Base-by-base conservation (phyloP, 2,113 vertebrate genomes). In the Ctenomys sociabilis region DNA sequence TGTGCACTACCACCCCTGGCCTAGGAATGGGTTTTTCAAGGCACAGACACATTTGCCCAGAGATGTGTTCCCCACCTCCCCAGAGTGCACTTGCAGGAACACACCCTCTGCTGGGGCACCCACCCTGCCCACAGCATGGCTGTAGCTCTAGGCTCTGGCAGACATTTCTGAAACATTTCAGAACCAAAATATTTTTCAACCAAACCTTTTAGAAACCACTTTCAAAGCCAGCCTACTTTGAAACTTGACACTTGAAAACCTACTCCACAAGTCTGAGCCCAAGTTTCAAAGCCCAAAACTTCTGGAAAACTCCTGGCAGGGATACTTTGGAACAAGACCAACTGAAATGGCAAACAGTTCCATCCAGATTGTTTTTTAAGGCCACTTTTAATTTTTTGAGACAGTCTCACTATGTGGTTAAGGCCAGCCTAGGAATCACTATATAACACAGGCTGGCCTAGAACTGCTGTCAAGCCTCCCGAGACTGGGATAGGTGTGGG, bases 121-220 rank as follows among this genome's bases (percentile, higher is more conserved):
- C 3, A 2, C 59, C 22, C 66, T 75, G 54, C 26, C 61, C 49
- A 30, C 30, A 70, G 66, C 35, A 28, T 45, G 1, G n/a, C 5
- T 0, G 26, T 45, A 21, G 28, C 90, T 61, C 89, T 30, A 30
- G 52, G 54, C 70, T 78, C 59, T 9, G 40, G 85, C 40, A 68
- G 61, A 40, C 30, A 45, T 59, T 78, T 86, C 68, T 73, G 83
- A 72, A 92, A 97, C 19, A 40, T 72, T 63, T 93, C 40, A 81
- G 80, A 97, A 43, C 30, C 85, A 91, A 91, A 72, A 63, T 26
- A 16, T 52, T 70, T 92, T 92, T 94, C 35, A 43, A 94, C 43
- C 68, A 59, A 85, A 95, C 12, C 43, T 77, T 93, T 88, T 4
- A 70, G 63, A 6, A 90, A 73, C 32, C 43, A 22, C 70, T 64